Evolutionary conservation across 1,140 invertebrate genomes (phyloP), one percentile per base, ranked within the genome.

Genomic region (Drosophila parvula): DNA sequence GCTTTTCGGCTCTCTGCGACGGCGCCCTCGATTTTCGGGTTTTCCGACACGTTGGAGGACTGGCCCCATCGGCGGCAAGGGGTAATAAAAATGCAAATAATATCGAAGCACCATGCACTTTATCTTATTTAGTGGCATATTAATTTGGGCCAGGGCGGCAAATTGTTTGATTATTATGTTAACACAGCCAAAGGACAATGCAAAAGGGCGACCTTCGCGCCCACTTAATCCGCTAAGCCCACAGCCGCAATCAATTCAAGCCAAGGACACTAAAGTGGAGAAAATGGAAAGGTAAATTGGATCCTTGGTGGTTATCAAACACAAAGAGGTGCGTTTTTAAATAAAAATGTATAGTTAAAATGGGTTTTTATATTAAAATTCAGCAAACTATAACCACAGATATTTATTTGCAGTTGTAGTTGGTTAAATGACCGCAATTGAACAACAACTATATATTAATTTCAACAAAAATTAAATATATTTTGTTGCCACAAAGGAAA

Each of bases 41-140:
- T 44, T 55, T 50, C 63, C 4, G 11, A 0, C 30, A 28, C 50
- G 11, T 28, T 7, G 38, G 8, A 18, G 40, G 68, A 50, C 16
- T 45, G 27, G 14, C n/a, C n/a, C 41, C 10, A 27, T 30, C 41
- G 44, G 16, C 36, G 51, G 12, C 47, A 43, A 74, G 60, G 47
- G 74, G 55, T 50, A 58, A 79, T 71, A 68, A 82, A 85, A 85
- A 88, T 85, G 82, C 79, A 85, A 85, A 85, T 85, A 67, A 58
- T 74, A 75, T 78, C 59, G 73, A 58, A 74, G 78, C 45, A 41
- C 69, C 82, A 79, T 82, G 79, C 79, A 85, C 53, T 85, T 88
- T 88, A 82, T 85, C 83, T 85, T 88, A 82, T 85, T 85, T 85
- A 86, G 75, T 71, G 70, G 75, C 79, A 61, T 63, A 78, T 86